Evolutionary conservation across 2,113 vertebrate species (phyloP).

Genomic region (Apteryx mantelli): DNA sequence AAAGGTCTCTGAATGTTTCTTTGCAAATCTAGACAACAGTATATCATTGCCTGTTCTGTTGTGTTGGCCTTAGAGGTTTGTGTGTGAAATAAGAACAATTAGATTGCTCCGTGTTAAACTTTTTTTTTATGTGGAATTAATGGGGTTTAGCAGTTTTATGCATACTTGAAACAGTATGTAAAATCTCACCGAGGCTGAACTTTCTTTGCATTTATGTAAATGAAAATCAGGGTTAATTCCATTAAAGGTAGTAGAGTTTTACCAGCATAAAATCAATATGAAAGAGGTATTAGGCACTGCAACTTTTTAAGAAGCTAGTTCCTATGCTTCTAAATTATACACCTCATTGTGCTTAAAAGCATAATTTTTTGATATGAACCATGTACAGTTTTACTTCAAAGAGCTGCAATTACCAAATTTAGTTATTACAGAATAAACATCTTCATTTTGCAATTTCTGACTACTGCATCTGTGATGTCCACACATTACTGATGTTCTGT

Average conservation of each 20-base stretch:
- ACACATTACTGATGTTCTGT: not conserved
- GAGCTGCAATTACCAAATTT: not conserved
- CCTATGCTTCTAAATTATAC: conserved; percentile 4
- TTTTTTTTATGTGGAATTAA: conserved; percentile 37
- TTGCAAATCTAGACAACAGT: conserved; percentile 26
- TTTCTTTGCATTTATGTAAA: conserved; percentile 21
- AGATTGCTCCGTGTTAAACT: not conserved
- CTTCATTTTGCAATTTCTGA: not conserved
- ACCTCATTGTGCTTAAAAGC: conserved; percentile 16
- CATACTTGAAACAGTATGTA: not conserved
- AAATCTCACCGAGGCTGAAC: not conserved
- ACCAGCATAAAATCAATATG: conserved; percentile 25
- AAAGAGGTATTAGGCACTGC: conserved; percentile 34
- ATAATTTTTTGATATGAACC: conserved; percentile 5
- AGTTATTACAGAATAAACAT: conserved; percentile 3
- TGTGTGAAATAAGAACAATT: conserved; percentile 40
- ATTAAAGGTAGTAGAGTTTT: conserved; percentile 7
- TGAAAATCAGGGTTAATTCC: conserved; percentile 46
- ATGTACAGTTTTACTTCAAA: conserved; percentile 36
- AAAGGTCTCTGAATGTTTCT: conserved; percentile 51
- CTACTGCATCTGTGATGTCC: not conserved
- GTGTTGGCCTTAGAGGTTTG: conserved; percentile 5
- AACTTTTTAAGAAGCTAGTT: conserved; percentile 17
- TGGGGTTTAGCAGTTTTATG: conserved; percentile 5
- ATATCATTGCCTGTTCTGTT: conserved; percentile 27